Conservation (phyloP, 92 coral and sea anemone genomes). For the Phenganax marumi region DNA sequence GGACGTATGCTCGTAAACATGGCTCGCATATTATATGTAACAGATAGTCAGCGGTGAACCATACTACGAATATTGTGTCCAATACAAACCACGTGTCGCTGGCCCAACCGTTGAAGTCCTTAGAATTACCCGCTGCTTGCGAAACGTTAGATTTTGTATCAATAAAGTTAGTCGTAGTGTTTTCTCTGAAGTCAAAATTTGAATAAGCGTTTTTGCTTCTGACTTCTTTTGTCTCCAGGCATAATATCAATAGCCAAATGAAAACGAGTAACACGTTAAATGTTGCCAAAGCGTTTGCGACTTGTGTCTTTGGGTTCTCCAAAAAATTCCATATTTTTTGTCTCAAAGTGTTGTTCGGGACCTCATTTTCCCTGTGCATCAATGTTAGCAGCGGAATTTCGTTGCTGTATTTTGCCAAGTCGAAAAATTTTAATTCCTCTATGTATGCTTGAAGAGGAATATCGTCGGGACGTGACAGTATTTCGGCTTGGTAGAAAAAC, state of each 20-base stretch:
- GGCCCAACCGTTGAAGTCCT: neutral
- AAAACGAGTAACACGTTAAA: constrained; percentile 3
- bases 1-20: constrained; percentile 53
- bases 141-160: neutral
- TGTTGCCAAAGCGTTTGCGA: constrained; percentile 4
- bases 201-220: neutral
- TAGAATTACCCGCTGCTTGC: neutral
- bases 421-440: constrained; percentile 78
- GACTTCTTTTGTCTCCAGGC: constrained; percentile 4
- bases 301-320: constrained; percentile 23
- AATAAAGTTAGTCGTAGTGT: neutral
- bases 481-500: constrained; percentile 88
- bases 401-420: constrained; percentile 20
- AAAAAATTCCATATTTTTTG: constrained; percentile 23
- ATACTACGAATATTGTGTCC: constrained; percentile 68
- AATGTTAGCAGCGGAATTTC: neutral
- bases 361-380: neutral
- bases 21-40: constrained; percentile 59
- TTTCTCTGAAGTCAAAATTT: neutral
- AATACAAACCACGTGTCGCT: constrained; percentile 28
- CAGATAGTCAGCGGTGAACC: constrained; percentile 70
- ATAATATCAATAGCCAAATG: constrained; percentile 1
- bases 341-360: constrained; percentile 7
- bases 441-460: constrained; percentile 66
- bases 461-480: constrained; percentile 79